Percentiles rank a stretch among this genome's conserved stretches.
phyloP scores from a whole-genome alignment of 2,797 vertebrate genomes.

The Falco peregrinus region DNA sequence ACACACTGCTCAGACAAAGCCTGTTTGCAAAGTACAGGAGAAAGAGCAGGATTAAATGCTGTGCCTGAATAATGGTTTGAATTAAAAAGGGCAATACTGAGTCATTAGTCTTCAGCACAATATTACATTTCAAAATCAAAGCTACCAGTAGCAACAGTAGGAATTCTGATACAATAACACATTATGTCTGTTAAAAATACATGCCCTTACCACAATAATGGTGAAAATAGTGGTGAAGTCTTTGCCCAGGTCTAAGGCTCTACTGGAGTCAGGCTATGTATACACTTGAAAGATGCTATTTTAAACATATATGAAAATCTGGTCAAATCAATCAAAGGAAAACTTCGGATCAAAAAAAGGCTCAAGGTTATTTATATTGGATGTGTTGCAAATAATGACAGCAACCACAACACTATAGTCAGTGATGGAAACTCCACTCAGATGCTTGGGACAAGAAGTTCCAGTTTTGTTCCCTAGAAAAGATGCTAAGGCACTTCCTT shows the following conservation, averaged over 20 bases:
- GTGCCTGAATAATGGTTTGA: background rate
- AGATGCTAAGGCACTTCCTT: background rate
- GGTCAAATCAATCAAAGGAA: background rate
- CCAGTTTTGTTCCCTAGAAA: background rate
- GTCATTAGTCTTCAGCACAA: background rate
- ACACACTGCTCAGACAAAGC: background rate
- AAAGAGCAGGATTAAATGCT: background rate
- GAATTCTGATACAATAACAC: background rate
- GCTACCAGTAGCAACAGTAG: background rate
- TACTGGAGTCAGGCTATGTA: background rate
- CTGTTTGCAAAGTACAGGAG: background rate
- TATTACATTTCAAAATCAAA: background rate
- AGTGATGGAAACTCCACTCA: background rate
- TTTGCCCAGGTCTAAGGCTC: background rate
- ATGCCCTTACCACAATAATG: background rate
- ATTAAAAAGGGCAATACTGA: background rate
- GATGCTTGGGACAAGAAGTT: background rate
- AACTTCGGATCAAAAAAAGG: background rate
- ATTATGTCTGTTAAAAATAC: background rate
- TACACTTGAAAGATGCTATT: background rate
- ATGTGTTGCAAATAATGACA: background rate
- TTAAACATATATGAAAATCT: background rate
- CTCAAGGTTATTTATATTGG: background rate
- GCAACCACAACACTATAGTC: background rate
- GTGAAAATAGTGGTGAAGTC: background rate